Conservation (phyloP, 2,113 vertebrate genomes). For the Alectura lathami region DNA sequence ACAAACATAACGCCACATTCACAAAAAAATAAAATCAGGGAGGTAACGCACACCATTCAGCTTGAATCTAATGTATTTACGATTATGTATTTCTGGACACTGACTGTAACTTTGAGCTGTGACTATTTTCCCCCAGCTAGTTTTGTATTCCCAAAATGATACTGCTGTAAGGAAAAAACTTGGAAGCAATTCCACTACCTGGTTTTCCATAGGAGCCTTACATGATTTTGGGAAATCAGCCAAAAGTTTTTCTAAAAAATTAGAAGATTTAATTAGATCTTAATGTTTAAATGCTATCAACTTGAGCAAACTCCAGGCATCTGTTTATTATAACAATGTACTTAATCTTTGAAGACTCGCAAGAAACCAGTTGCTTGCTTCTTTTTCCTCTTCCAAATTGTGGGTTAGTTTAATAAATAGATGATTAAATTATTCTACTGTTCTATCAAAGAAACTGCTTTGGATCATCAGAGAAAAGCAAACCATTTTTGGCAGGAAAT, state of each 20-base stretch:
- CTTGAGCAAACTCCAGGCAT: not conserved
- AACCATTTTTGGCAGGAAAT: conserved; percentile 25
- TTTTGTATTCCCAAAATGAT: not conserved
- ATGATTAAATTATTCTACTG: not conserved
- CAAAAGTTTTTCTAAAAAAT: not conserved
- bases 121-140: not conserved
- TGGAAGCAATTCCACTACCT: not conserved
- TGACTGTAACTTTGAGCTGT: not conserved
- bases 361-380: not conserved
- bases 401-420: conserved; percentile 1
- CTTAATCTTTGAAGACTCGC: not conserved
- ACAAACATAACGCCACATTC: not conserved
- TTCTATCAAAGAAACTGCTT: conserved; percentile 18
- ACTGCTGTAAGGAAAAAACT: not conserved
- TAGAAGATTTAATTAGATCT: not conserved
- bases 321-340: not conserved
- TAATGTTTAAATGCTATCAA: not conserved
- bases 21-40: conserved; percentile 3
- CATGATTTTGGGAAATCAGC: not conserved
- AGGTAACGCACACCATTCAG: not conserved
- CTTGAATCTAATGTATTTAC: not conserved
- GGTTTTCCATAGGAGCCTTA: not conserved
- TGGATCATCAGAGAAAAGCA: conserved; percentile 18
- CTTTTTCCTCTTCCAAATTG: not conserved
- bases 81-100: not conserved